A percentile compares a stretch with the other conserved stretches of the same genome.
Evolutionary conservation across 2,888 invertebrate genomes (phyloP).

Genomic region (Dichetophora obliterata): DNA sequence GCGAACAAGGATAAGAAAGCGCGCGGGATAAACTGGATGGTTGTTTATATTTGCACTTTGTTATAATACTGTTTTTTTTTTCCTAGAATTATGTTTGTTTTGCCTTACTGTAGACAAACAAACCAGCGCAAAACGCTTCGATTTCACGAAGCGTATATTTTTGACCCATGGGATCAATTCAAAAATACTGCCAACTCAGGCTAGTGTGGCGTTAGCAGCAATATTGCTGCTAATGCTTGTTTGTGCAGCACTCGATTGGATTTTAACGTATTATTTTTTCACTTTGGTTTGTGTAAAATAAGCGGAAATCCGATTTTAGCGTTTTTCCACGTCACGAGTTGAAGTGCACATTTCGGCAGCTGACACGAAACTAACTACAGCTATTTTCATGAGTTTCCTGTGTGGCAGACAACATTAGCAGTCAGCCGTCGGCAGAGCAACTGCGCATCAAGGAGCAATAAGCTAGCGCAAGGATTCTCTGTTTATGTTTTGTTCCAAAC

Average conservation of each 20-base stretch:
- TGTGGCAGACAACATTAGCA: background rate
- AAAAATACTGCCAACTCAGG: background rate
- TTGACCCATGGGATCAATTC: background rate
- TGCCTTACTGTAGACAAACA: conserved; percentile 4
- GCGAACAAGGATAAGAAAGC: background rate
- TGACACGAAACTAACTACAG: conserved; percentile 26
- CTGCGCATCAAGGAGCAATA: background rate
- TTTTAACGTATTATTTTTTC: background rate
- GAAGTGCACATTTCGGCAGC: conserved; percentile 11
- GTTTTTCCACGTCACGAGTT: background rate
- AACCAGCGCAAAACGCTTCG: background rate
- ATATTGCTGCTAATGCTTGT: background rate
- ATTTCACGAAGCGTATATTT: background rate
- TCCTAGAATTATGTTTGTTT: background rate
- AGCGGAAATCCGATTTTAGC: background rate
- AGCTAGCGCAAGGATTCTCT: conserved; percentile 23
- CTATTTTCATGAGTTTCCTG: background rate
- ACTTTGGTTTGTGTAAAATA: background rate
- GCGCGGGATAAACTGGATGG: background rate
- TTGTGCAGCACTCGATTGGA: background rate
- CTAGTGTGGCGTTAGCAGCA: background rate
- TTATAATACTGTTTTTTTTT: background rate
- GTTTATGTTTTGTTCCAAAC: conserved; percentile 13
- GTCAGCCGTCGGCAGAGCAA: background rate
- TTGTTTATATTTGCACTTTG: background rate